These are phyloP conservation scores for Pheosia gnoma DNA, from an alignment of 2,888 invertebrate genomes.

Conservation along the genomic window DNA sequence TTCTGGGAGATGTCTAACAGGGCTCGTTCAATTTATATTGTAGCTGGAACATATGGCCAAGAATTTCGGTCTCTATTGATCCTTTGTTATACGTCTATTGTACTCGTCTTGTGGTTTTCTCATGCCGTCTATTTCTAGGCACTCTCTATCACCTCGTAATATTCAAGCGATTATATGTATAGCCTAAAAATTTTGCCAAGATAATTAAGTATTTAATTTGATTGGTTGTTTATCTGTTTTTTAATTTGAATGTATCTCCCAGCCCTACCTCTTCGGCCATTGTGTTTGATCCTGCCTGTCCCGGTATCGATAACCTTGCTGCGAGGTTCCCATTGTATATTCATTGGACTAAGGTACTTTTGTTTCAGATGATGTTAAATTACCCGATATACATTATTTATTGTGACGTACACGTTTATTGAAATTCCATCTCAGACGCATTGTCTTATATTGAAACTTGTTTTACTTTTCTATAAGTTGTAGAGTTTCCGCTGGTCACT, in stretches of 20 bases:
- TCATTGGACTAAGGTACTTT: slow-evolving; percentile 46
- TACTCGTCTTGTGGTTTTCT: not conserved
- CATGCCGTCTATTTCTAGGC: not conserved
- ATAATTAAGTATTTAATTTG: not conserved
- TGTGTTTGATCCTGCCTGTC: slow-evolving; percentile 33
- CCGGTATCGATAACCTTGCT: slow-evolving; percentile 50
- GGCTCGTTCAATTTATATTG: not conserved
- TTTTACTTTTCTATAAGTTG: slow-evolving; percentile 15
- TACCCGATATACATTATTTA: slow-evolving; percentile 32
- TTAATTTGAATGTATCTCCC: slow-evolving; percentile 15
- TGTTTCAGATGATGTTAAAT: slow-evolving; percentile 44
- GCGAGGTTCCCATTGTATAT: slow-evolving; percentile 58
- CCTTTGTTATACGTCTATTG: not conserved
- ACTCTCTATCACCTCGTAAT: no score
- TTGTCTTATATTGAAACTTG: slow-evolving; percentile 17
- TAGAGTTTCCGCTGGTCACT: slow-evolving; percentile 9
- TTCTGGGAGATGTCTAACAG: slow-evolving; percentile 6
- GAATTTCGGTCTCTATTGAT: not conserved
- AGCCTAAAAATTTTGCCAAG: no score
- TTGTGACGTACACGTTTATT: slow-evolving; percentile 17
- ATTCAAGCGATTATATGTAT: no score
- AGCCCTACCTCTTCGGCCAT: slow-evolving; percentile 22
- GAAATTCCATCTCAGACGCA: slow-evolving; percentile 21
- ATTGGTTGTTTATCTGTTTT: not conserved
- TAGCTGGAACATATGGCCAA: not conserved